phyloP scores from a whole-genome alignment of 2,888 invertebrate species.

The Malacosoma neustria region DNA sequence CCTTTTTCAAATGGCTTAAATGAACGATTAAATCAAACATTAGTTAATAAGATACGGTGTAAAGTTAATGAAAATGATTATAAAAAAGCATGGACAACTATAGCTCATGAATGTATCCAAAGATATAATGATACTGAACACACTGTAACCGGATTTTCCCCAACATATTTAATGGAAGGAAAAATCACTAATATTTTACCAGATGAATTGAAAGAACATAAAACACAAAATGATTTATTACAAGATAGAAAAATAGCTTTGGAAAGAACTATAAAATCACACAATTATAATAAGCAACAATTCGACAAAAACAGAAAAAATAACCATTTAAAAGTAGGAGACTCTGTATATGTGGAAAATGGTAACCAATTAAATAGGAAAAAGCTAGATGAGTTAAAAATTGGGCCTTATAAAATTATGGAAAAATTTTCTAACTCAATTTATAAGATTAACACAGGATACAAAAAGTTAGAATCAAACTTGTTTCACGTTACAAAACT shows the following conservation, averaged over 20 bases:
- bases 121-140: conserved; percentile 25
- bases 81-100: conserved; percentile 8
- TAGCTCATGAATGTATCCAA: conserved; percentile 7
- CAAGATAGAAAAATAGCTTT: conserved; percentile 14
- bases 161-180: conserved; percentile 21
- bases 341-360: conserved; percentile 21
- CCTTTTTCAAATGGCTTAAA: no score
- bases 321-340: conserved; percentile 14
- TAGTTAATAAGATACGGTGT: conserved; percentile 24
- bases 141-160: conserved; percentile 22
- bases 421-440: conserved; percentile 22
- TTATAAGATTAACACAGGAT: conserved; percentile 18
- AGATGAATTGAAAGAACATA: conserved; percentile 13
- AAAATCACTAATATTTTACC: conserved; percentile 17
- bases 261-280: conserved; percentile 18
- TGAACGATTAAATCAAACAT: no score
- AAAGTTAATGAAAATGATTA: conserved; percentile 12
- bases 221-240: conserved; percentile 2
- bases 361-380: conserved; percentile 22
- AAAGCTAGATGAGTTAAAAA: conserved; percentile 21
- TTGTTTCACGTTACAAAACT: conserved; percentile 20
- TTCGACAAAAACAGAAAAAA: conserved; percentile 14
- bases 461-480: conserved; percentile 19
- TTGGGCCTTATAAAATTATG: conserved; percentile 17
- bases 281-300: conserved; percentile 17